These are phyloP conservation scores for Iphiclides podalirius DNA, from an alignment of 2,888 invertebrate species.

Conservation along the genomic window DNA sequence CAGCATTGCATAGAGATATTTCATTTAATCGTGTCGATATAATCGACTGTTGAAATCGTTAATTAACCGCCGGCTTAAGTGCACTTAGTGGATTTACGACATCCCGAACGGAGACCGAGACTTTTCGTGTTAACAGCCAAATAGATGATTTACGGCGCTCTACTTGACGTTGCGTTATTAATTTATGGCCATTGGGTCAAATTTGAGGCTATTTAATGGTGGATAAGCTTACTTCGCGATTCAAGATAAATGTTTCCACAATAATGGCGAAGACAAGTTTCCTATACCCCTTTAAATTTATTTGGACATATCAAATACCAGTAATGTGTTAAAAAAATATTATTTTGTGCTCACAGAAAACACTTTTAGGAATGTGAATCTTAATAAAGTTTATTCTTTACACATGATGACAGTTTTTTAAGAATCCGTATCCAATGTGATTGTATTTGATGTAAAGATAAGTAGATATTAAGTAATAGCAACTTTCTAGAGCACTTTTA, in stretches of 20 bases:
- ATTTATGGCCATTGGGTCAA: conserved; percentile 10
- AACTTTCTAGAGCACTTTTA: no score
- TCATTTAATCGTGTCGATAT: conserved; percentile 30
- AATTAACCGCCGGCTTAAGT: conserved; percentile 43
- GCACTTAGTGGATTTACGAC: conserved; percentile 40
- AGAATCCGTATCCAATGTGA: no score
- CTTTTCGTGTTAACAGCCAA: conserved; percentile 19
- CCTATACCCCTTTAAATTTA: background rate
- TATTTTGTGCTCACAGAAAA: no score
- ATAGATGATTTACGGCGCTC: conserved; percentile 16
- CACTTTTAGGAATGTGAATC: no score
- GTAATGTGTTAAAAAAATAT: background rate
- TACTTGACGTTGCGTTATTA: conserved; percentile 13
- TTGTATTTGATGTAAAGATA: no score
- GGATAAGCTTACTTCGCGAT: conserved; percentile 4
- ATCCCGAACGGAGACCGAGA: conserved; percentile 3
- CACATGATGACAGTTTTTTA: no score
- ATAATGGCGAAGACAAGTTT: no score
- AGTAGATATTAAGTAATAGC: no score
- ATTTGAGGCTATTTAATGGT: conserved; percentile 11
- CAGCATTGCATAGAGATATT: conserved; percentile 25
- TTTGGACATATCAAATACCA: background rate
- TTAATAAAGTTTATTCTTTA: no score
- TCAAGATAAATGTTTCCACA: conserved; percentile 2
- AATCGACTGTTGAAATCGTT: conserved; percentile 44